phyloP scores from a whole-genome alignment of 30 jellyfish, hydroid and myxozoan genomes.

The Chrysaora quinquecirrha region DNA sequence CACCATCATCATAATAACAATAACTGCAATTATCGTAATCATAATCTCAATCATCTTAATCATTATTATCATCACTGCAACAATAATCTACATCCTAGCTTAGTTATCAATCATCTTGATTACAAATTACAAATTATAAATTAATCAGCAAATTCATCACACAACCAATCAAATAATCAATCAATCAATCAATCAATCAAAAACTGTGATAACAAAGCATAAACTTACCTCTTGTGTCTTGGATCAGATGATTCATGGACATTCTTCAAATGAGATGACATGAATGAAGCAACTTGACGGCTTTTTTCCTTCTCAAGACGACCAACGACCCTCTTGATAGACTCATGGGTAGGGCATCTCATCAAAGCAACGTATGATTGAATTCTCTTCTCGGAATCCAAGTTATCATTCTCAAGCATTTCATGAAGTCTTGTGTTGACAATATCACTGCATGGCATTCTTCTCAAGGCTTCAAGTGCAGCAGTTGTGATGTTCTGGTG shows the following conservation, averaged over 20 bases:
- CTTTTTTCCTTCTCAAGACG: slow-evolving; percentile 79
- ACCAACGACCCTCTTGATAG: slow-evolving; percentile 60
- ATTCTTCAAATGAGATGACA: slow-evolving; percentile 87
- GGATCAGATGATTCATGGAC: slow-evolving; percentile 94
- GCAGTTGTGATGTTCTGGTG: slow-evolving; percentile 96
- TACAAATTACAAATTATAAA: too few species aligned
- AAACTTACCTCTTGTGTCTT: slow-evolving; percentile 74
- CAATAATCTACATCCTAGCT: too few species aligned
- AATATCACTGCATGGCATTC: slow-evolving; percentile 94
- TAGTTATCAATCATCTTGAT: too few species aligned
- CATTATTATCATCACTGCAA: too few species aligned
- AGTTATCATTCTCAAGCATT: slow-evolving; percentile 44
- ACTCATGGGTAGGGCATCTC: slow-evolving; percentile 88
- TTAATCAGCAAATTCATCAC: too few species aligned
- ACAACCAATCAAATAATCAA: too few species aligned
- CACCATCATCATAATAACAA: too few species aligned
- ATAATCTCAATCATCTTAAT: too few species aligned
- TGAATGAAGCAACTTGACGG: slow-evolving; percentile 89
- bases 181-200: too few species aligned
- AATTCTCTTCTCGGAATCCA: slow-evolving; percentile 92
- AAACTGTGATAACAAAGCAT: not conserved
- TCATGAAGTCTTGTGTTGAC: slow-evolving; percentile 47
- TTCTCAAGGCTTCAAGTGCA: slow-evolving; percentile 93
- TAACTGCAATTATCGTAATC: too few species aligned
- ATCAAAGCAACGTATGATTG: slow-evolving; percentile 83